Conservation (phyloP, 1,140 invertebrate genomes). For the Trachelipus rathkii region DNA sequence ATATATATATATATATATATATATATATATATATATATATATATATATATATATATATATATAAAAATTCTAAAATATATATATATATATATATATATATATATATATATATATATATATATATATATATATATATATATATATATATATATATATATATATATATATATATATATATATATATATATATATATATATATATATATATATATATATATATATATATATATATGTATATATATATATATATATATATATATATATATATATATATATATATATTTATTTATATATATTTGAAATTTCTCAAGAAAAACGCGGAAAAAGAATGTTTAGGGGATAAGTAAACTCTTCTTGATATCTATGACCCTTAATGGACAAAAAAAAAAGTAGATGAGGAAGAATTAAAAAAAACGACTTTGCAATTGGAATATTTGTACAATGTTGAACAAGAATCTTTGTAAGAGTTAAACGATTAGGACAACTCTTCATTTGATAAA, state of each 20-base stretch:
- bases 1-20: too few species aligned
- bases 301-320: too few species aligned
- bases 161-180: conserved; percentile 24
- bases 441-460: too few species aligned
- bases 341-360: too few species aligned
- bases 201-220: conserved; percentile 26
- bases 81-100: conserved; percentile 28
- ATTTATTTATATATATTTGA: neutral
- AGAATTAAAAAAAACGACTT: too few species aligned
- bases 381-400: too few species aligned
- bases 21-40: neutral
- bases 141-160: conserved; percentile 27
- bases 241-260: conserved; percentile 29
- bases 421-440: too few species aligned
- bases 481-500: too few species aligned
- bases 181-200: conserved; percentile 23
- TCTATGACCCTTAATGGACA: too few species aligned
- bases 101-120: conserved; percentile 26
- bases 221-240: conserved; percentile 29
- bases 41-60: conserved; percentile 27
- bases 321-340: too few species aligned
- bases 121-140: conserved; percentile 23
- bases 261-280: neutral
- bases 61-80: too few species aligned
- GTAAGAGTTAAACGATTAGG: too few species aligned